Percentiles rank a stretch among this genome's conserved stretches.
Conservation (phyloP, 2,113 vertebrate genomes). For the Ranitomeya imitator region DNA sequence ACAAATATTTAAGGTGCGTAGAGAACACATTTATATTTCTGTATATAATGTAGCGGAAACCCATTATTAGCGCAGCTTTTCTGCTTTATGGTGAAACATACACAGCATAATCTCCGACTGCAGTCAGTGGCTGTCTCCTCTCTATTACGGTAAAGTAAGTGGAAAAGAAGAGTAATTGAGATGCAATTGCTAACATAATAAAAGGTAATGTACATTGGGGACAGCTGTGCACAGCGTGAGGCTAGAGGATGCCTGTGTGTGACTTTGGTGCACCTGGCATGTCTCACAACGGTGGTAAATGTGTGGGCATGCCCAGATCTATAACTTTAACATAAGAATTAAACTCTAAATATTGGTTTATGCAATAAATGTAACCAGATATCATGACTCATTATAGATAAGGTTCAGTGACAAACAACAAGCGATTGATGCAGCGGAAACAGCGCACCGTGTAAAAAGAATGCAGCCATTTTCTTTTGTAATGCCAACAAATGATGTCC, state of each 20-base stretch:
- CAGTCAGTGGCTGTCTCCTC: background rate
- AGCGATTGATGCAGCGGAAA: background rate
- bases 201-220: background rate
- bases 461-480: too few species aligned
- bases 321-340: background rate
- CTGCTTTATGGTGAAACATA: background rate
- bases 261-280: background rate
- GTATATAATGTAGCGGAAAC: background rate
- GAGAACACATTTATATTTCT: background rate
- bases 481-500: too few species aligned
- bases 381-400: background rate
- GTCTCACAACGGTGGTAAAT: background rate
- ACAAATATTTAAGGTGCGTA: background rate
- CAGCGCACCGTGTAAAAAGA: too few species aligned
- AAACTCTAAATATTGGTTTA: background rate
- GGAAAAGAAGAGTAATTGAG: background rate
- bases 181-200: slow-evolving; percentile 8
- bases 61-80: background rate
- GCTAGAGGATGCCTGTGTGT: background rate
- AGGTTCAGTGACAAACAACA: background rate
- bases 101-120: background rate
- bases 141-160: background rate
- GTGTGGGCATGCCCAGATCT: background rate
- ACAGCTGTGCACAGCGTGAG: slow-evolving; percentile 3
- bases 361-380: background rate